A percentile compares a stretch with the other conserved stretches of the same genome.
Conservation (phyloP, 2,797 vertebrate genomes). For the Trachops cirrhosus region DNA sequence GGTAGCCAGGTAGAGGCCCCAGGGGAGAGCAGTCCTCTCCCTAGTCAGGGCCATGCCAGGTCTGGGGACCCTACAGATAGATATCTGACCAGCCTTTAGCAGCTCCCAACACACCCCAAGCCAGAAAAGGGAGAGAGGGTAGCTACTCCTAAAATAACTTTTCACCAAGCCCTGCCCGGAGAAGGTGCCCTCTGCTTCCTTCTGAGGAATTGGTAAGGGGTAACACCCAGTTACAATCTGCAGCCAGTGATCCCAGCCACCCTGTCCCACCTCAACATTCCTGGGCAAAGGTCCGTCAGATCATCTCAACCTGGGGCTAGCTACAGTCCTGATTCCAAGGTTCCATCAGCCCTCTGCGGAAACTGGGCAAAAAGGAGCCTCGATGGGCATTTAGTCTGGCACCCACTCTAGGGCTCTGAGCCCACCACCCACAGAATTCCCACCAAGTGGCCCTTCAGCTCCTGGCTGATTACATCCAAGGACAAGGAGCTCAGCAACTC, state of each 20-base stretch:
- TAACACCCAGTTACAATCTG: neutral
- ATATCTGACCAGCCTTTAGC: neutral
- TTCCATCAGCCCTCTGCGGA: neutral
- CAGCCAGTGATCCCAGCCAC: neutral
- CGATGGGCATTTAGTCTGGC: neutral
- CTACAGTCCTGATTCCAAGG: neutral
- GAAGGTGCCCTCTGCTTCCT: neutral
- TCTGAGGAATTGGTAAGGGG: neutral
- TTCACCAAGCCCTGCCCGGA: neutral
- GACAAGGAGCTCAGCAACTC: neutral
- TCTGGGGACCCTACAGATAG: neutral
- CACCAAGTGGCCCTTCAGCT: neutral
- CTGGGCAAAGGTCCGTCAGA: neutral
- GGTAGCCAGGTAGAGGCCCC: neutral
- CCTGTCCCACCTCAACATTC: neutral
- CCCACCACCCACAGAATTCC: neutral
- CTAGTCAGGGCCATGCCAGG: neutral
- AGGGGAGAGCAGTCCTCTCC: neutral
- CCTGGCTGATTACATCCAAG: neutral
- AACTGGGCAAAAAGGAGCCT: neutral
- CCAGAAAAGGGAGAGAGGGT: no score
- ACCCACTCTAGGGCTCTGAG: neutral
- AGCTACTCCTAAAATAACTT: neutral
- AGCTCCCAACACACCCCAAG: neutral
- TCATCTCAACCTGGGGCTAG: neutral